phyloP scores from a whole-genome alignment of 2,888 invertebrate species.

The Mantis religiosa region DNA sequence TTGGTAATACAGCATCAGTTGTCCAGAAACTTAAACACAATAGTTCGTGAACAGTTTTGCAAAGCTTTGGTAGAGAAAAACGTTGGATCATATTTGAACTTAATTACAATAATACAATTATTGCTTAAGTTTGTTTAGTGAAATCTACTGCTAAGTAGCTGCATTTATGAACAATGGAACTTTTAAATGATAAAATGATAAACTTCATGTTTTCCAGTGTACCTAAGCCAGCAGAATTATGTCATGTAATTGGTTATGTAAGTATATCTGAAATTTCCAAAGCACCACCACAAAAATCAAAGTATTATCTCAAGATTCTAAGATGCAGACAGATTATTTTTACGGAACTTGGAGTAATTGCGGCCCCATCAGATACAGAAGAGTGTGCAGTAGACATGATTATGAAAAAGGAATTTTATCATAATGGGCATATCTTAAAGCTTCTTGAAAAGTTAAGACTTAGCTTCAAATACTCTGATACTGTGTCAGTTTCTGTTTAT shows the following conservation, averaged over 20 bases:
- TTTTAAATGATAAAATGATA: neutral
- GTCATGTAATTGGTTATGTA: constrained; percentile 36
- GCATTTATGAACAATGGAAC: neutral
- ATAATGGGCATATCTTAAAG: constrained; percentile 8
- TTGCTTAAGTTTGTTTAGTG: too few relatives aligned
- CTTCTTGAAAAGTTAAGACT: constrained; percentile 14
- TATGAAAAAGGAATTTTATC: constrained; percentile 19
- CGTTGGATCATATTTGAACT: too few relatives aligned
- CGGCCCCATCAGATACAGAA: constrained; percentile 36
- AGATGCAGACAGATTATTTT: constrained; percentile 39
- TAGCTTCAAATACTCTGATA: neutral
- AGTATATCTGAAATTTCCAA: constrained; percentile 35
- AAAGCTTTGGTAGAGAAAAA: too few relatives aligned
- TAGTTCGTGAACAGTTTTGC: too few relatives aligned
- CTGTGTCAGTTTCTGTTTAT: constrained; percentile 37
- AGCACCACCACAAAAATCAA: constrained; percentile 37
- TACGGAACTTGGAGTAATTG: constrained; percentile 35
- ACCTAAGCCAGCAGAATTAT: constrained; percentile 35
- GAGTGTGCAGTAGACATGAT: constrained; percentile 37
- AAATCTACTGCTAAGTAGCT: too few relatives aligned
- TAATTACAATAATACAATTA: too few relatives aligned
- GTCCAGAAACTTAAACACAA: too few relatives aligned
- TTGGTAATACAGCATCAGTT: too few relatives aligned
- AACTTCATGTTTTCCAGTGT: constrained; percentile 19
- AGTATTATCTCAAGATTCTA: constrained; percentile 39